Evolutionary conservation across 2,888 invertebrate species (phyloP).

Genomic region (Nephrotoma appendiculata): DNA sequence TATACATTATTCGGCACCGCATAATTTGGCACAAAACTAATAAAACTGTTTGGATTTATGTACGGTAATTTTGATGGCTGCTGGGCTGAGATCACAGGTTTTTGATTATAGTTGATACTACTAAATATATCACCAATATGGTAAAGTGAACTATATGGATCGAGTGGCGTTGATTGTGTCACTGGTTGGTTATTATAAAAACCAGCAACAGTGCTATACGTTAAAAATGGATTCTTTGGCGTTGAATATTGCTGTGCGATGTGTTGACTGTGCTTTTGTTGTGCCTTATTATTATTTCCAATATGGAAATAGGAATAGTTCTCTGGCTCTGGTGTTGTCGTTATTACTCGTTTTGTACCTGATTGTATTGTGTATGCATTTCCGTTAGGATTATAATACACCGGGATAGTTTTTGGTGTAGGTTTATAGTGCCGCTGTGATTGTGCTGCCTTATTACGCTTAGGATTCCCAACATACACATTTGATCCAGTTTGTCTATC

Average conservation of each 20-base stretch:
- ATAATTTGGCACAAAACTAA: neutral
- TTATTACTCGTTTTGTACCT: neutral
- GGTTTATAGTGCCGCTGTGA: neutral
- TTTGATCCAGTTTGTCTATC: neutral
- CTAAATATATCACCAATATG: slow-evolving; percentile 1
- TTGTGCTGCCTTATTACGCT: neutral
- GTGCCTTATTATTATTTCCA: slow-evolving; percentile 14
- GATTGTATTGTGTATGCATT: neutral
- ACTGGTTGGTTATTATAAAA: slow-evolving; percentile 37
- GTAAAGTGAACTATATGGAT: neutral
- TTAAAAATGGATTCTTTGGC: slow-evolving; percentile 39
- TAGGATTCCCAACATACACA: neutral
- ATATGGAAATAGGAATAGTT: slow-evolving; percentile 34
- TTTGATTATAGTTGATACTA: neutral
- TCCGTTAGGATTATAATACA: neutral
- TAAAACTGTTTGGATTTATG: slow-evolving; percentile 5
- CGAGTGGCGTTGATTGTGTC: neutral
- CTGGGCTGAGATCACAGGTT: slow-evolving; percentile 12
- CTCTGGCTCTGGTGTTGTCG: slow-evolving; percentile 12
- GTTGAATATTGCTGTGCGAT: slow-evolving; percentile 21
- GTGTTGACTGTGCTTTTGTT: slow-evolving; percentile 6
- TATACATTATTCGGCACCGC: neutral
- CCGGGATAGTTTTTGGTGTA: neutral
- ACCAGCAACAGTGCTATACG: slow-evolving; percentile 39
- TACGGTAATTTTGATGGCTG: slow-evolving; percentile 9